Base-by-base conservation (phyloP, 2,113 vertebrate species). In the Python bivittatus region DNA sequence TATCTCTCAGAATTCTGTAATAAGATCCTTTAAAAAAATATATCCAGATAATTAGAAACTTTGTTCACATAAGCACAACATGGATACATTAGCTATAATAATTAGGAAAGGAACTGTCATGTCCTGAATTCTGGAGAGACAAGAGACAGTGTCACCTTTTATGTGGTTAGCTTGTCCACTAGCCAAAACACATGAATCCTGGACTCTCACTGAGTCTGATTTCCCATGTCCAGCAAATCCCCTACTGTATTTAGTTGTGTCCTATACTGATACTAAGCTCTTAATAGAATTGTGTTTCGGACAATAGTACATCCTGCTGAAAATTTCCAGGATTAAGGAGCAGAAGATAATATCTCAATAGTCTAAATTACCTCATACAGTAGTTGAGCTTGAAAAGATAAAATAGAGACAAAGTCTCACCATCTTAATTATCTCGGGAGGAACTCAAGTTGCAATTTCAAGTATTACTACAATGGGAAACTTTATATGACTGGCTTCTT, bases 81-180 rank as follows among this genome's bases (percentile, higher is more conserved):
- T 64, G 64, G 64, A n/a, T n/a, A 33, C 23, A 3, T 79, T 3
- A 38, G n/a, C n/a, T 12, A 33, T 15, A 15, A 17, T 38, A 33
- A 33, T 33, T 13, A 79, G 33, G 68, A 79, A 72, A 4, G 72
- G n/a, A 38, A 42, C 72, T 20, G n/a, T 13, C 33, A n/a, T 20
- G 33, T 15, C 72, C 87, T 91, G 94, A 12, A 93, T 96, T 93
- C 94, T 90, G 93, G 93, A 93, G 93, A 92, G 86, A 91, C 6
- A 44, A 44, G 6, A 8, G 20, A 44, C 13, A 72, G 10, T 11
- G 38, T 13, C 13, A n/a, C 3, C n/a, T 9, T 48, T 20, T 42
- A 44, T 84, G 1, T 84, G 79, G 72, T 33, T 84, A 22, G 84
- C 84, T 48, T 85, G 84, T 42, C 48, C 38, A 15, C 84, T 12